Evolutionary conservation across 2,888 invertebrate genomes (phyloP).

Genomic region (Cynaeus angustus): DNA sequence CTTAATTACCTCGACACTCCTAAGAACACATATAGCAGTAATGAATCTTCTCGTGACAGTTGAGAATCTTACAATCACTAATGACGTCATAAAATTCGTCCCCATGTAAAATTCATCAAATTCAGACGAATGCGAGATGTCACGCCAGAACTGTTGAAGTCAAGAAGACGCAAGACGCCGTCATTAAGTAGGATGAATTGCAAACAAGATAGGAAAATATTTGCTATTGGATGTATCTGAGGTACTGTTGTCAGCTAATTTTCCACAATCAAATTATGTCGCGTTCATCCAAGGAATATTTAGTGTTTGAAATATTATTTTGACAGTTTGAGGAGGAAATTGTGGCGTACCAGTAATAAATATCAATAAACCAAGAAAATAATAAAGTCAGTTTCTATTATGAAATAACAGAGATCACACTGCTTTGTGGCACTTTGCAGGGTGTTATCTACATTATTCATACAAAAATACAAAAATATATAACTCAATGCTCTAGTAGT

Average conservation of each 20-base stretch:
- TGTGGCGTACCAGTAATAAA: no score
- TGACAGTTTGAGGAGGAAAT: no score
- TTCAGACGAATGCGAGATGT: background rate
- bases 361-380: no score
- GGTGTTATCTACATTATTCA: no score
- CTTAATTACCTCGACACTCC: background rate
- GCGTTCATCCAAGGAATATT: conserved; percentile 14
- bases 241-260: background rate
- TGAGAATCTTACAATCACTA: background rate
- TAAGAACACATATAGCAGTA: background rate
- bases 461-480: no score
- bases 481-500: no score
- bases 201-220: conserved; percentile 30
- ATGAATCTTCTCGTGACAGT: background rate
- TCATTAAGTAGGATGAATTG: conserved; percentile 37
- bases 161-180: background rate
- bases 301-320: background rate
- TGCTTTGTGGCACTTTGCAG: no score
- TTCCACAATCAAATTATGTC: background rate
- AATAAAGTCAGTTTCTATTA: no score
- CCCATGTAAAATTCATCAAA: conserved; percentile 2
- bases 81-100: background rate
- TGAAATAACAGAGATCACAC: no score
- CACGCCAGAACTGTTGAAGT: conserved; percentile 5
- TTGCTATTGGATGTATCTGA: conserved; percentile 4